Percentiles rank a stretch among this genome's conserved stretches.
These are phyloP conservation scores for Apamea monoglypha DNA, from an alignment of 2,888 invertebrate species.

Conservation along the genomic window DNA sequence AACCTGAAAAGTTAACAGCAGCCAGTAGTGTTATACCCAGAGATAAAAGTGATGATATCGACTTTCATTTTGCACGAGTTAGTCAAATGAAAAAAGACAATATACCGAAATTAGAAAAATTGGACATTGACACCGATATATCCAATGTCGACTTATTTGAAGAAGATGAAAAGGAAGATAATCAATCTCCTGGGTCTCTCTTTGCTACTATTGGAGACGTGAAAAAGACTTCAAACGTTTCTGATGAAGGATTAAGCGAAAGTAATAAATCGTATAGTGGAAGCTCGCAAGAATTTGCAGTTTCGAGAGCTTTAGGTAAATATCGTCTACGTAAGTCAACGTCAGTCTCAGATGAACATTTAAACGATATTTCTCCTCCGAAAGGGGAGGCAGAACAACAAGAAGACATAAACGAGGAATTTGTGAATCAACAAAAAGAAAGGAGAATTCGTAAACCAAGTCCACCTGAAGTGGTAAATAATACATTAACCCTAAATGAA, in stretches of 20 bases:
- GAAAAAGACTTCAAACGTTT: conserved; percentile 91
- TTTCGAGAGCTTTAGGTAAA: conserved; percentile 95
- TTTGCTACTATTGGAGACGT: conserved; percentile 94
- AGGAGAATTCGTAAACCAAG: conserved; percentile 79
- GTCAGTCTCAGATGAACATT: conserved; percentile 93
- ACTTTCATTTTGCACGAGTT: conserved; percentile 89
- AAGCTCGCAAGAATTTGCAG: conserved; percentile 95
- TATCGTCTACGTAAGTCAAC: conserved; percentile 94
- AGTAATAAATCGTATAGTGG: conserved; percentile 90
- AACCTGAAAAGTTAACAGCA: conserved; percentile 78
- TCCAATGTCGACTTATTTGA: conserved; percentile 91
- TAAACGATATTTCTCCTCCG: conserved; percentile 87
- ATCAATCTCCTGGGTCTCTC: conserved; percentile 91
- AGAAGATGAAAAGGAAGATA: conserved; percentile 91
- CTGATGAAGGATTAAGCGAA: conserved; percentile 91
- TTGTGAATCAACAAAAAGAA: conserved; percentile 75
- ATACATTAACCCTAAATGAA: conserved; percentile 82
- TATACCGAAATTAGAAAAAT: conserved; percentile 87
- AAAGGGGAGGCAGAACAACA: conserved; percentile 77
- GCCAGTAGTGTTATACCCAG: conserved; percentile 77
- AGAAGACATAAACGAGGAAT: conserved; percentile 75
- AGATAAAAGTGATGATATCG: conserved; percentile 88
- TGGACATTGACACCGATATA: conserved; percentile 90
- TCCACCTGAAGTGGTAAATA: conserved; percentile 84
- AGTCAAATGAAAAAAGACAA: conserved; percentile 89